Conservation (phyloP, 1,140 invertebrate genomes). For the Penaeus vannamei region DNA sequence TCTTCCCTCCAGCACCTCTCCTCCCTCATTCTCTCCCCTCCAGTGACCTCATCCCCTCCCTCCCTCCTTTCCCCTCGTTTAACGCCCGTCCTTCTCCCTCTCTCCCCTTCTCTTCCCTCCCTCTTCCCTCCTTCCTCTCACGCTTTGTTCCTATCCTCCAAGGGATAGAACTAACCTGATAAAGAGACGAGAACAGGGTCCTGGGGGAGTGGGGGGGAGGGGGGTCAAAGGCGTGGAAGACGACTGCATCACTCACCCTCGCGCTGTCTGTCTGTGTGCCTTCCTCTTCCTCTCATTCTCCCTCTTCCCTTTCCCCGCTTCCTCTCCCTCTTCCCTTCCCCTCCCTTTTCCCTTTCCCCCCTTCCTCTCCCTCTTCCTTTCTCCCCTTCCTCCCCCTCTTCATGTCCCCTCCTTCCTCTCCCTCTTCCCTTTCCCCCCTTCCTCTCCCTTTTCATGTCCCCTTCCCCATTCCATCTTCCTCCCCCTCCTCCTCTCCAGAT, state of each 20-base stretch:
- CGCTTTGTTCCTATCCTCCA: background rate
- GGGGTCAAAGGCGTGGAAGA: too few species aligned
- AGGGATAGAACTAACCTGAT: background rate
- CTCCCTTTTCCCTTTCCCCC: background rate
- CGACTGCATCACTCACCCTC: background rate
- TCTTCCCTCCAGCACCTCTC: background rate
- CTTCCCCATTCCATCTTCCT: background rate
- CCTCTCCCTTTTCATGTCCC: background rate
- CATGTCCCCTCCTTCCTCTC: background rate
- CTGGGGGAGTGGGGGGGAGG: background rate
- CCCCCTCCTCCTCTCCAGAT: too few species aligned
- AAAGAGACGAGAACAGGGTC: too few species aligned
- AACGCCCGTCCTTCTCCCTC: background rate
- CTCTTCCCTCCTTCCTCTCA: background rate
- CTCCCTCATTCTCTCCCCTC: background rate
- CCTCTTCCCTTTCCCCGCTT: background rate
- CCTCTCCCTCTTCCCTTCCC: background rate
- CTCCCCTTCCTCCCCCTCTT: background rate
- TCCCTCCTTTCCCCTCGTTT: background rate
- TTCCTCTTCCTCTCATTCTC: background rate
- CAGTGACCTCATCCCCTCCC: background rate
- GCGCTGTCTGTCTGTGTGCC: background rate
- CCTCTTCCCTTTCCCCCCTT: background rate
- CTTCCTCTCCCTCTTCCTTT: constrained; percentile 2
- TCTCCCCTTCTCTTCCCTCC: background rate